Conservation (phyloP, 2,797 vertebrate genomes). For the Cryptoblepharus egeriae region DNA sequence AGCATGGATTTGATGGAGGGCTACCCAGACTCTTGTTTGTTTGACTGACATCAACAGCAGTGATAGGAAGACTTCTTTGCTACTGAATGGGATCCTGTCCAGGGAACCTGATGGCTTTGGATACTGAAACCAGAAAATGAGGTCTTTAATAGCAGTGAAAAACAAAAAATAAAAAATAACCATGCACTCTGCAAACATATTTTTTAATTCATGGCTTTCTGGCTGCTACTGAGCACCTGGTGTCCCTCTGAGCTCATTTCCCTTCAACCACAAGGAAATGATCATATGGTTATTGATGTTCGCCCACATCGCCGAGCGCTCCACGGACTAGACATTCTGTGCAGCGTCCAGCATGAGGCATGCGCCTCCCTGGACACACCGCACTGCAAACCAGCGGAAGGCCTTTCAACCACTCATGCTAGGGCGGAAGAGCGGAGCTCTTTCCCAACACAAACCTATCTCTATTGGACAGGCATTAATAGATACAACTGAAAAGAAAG, state of each 20-base stretch:
- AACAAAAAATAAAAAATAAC: slow-evolving; percentile 31
- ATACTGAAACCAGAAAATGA: not conserved
- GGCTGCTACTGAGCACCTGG: slow-evolving; percentile 54
- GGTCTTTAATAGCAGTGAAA: slow-evolving; percentile 28
- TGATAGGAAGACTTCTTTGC: not conserved
- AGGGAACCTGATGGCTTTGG: accelerated
- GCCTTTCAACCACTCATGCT: slow-evolving; percentile 12
- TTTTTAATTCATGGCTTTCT: slow-evolving; percentile 56
- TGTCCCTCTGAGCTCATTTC: slow-evolving; percentile 71
- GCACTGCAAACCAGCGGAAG: slow-evolving; percentile 59
- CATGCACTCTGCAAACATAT: slow-evolving; percentile 33
- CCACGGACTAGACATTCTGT: slow-evolving; percentile 78
- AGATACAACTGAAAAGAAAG: no score
- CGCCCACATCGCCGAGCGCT: slow-evolving; percentile 70
- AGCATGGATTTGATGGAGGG: no score
- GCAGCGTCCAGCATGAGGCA: slow-evolving; percentile 75
- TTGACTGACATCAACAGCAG: not conserved
- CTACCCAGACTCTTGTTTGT: no score
- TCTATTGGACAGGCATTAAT: not conserved
- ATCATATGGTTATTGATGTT: slow-evolving; percentile 76
- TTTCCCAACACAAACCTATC: no score
- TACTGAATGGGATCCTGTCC: not conserved
- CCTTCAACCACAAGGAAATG: slow-evolving; percentile 70
- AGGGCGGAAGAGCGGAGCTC: not conserved
- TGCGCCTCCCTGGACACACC: slow-evolving; percentile 78